Evolutionary conservation across 2,888 invertebrate species (phyloP).

Genomic region (Parnassius mnemosyne): DNA sequence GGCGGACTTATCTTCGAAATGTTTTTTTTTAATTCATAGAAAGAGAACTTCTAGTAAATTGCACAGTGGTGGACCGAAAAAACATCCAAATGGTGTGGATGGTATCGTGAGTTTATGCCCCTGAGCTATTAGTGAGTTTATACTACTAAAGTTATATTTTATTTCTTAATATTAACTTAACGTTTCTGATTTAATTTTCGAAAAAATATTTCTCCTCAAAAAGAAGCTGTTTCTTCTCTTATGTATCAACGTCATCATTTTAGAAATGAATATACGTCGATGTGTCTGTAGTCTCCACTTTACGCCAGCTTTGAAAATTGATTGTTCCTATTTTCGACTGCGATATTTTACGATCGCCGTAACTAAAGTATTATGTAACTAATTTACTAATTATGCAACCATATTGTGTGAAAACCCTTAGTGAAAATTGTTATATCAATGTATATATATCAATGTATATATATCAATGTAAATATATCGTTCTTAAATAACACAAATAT

Average conservation of each 20-base stretch:
- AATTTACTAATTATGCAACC: conserved; percentile 45
- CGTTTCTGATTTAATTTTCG: too few species aligned
- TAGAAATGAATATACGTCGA: conserved; percentile 57
- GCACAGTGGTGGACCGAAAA: too few species aligned
- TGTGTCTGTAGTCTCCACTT: conserved; percentile 58
- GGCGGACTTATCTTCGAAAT: too few species aligned
- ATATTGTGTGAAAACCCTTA: conserved; percentile 31
- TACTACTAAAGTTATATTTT: too few species aligned
- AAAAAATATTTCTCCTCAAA: neutral
- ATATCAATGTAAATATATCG: too few species aligned
- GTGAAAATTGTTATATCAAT: neutral
- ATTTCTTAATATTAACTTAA: too few species aligned
- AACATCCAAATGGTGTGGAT: too few species aligned
- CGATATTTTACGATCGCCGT: conserved; percentile 49
- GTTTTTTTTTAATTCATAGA: too few species aligned
- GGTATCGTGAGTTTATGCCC: too few species aligned
- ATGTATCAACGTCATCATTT: conserved; percentile 43
- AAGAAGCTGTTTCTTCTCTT: conserved; percentile 43
- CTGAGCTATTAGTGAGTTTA: too few species aligned
- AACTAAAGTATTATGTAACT: conserved; percentile 52
- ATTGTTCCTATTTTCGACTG: conserved; percentile 55
- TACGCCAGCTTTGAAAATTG: conserved; percentile 61
- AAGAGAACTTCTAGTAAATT: too few species aligned
- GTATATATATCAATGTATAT: too few species aligned
- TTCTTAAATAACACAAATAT: neutral